A percentile compares a stretch with the other conserved stretches of the same genome.
These are phyloP conservation scores for Caenorhabditis brenneri DNA, from an alignment of 1,140 invertebrate species.

Conservation along the genomic window DNA sequence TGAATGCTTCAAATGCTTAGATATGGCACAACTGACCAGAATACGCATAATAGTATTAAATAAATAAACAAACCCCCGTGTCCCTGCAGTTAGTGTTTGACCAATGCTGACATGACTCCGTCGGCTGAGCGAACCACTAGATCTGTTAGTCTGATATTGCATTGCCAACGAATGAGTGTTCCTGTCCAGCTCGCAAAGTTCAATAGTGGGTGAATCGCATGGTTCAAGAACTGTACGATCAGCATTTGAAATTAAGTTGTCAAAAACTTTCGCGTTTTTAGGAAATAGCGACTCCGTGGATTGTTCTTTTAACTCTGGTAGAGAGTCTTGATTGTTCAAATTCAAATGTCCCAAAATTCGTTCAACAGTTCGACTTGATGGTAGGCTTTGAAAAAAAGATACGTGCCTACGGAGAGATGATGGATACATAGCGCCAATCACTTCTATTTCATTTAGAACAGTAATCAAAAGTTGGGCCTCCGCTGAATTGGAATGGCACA, in stretches of 20 bases:
- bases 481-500: slow-evolving; percentile 31
- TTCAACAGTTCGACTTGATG: slow-evolving; percentile 6
- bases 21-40: too few species aligned
- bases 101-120: slow-evolving; percentile 37
- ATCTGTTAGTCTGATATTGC: slow-evolving; percentile 45
- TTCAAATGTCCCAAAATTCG: slow-evolving; percentile 25
- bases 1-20: too few species aligned
- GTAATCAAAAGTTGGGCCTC: slow-evolving; percentile 53
- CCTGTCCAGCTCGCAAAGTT: slow-evolving; percentile 53
- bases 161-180: slow-evolving; percentile 57
- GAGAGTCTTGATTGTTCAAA: not conserved
- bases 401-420: slow-evolving; percentile 49
- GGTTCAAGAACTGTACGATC: slow-evolving; percentile 14
- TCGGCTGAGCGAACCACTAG: slow-evolving; percentile 16
- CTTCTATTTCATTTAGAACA: slow-evolving; percentile 61
- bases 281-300: not conserved
- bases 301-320: not conserved
- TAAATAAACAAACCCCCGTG: not conserved
- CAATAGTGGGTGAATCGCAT: not conserved
- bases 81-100: not conserved
- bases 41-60: too few species aligned
- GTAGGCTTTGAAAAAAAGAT: slow-evolving; percentile 50
- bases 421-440: slow-evolving; percentile 56
- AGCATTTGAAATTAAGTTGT: slow-evolving; percentile 13
- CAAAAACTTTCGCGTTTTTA: not conserved